Evolutionary conservation across 2,113 vertebrate genomes (phyloP).

Genomic region (Ptychochromis oligacanthus): DNA sequence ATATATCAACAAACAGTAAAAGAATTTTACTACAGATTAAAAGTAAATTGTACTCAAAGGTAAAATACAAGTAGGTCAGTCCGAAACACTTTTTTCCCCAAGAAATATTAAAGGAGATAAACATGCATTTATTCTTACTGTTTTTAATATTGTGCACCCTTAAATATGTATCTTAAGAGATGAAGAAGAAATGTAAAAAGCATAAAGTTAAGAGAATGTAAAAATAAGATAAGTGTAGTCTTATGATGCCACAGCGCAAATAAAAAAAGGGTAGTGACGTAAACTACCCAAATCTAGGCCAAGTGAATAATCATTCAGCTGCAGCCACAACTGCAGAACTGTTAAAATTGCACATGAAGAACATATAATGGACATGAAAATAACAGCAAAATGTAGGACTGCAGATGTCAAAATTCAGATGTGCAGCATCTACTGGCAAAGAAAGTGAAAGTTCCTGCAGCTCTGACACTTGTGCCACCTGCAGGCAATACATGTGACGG

Average conservation of each 20-base stretch:
- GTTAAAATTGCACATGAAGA: neutral
- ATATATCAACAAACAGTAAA: neutral
- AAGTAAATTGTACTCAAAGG: neutral
- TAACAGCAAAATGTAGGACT: neutral
- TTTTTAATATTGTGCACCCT: neutral
- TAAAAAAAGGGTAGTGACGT: neutral
- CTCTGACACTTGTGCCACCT: neutral
- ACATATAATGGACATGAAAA: neutral
- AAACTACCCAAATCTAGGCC: constrained; percentile 4
- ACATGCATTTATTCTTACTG: neutral
- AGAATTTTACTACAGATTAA: neutral
- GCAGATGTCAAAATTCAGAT: neutral
- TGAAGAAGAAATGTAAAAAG: neutral
- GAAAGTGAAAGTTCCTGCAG: neutral
- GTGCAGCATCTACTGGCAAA: neutral
- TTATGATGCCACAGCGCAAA: neutral
- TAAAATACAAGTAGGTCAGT: neutral
- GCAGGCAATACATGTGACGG: neutral
- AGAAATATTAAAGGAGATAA: neutral
- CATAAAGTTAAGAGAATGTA: neutral
- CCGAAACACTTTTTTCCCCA: neutral
- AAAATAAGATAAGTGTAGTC: neutral
- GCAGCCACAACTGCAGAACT: neutral
- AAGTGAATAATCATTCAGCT: neutral
- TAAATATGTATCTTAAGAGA: too few species aligned